Evolutionary conservation across 2,888 invertebrate genomes (phyloP), one percentile per base, ranked within the genome.

Genomic region (Acrocera orbiculus): DNA sequence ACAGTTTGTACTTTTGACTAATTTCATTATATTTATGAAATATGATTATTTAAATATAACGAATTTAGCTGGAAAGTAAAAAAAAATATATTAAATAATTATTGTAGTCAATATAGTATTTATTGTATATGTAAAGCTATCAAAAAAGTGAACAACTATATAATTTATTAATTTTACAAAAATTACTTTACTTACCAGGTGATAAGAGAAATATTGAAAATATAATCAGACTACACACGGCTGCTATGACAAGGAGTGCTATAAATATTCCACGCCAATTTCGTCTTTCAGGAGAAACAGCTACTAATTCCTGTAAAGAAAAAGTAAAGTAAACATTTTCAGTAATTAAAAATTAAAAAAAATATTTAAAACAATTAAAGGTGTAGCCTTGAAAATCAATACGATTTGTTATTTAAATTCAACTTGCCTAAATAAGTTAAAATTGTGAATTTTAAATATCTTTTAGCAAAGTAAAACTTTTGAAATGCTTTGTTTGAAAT

Each of bases 261-360:
- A 90, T 92, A 47, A 82, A 76, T 49, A 93, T 90, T 13, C 92
- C 92, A 27, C 85, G 74, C 90, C 92, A 93, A 66, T 93, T 92
- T 42, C 89, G 69, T 56, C 89, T 76, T 42, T 76, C 81, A 4
- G 86, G 83, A 10, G 83, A 79, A 32, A 79, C 72, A 25, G 82
- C 82, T 47, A 86, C 89, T 58, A 92, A 60, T 60, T 92, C 90
- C 90, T 92, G 69, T 4, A 63, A 66, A 41, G 35, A 45, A 30
- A 41, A 35, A 36, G 27, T 31, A 27, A 20, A 34, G 24, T 19
- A 17, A 30, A n/a, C n/a, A n/a, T n/a, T n/a, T n/a, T n/a, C n/a
- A n/a, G n/a, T n/a, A n/a, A n/a, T n/a, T n/a, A n/a, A n/a, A n/a
- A n/a, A n/a, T n/a, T n/a, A n/a, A n/a, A n/a, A n/a, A n/a, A n/a